A percentile compares a stretch with the other conserved stretches of the same genome.
phyloP scores from a whole-genome alignment of 2,888 invertebrate genomes.

The Yponomeuta evonymella region DNA sequence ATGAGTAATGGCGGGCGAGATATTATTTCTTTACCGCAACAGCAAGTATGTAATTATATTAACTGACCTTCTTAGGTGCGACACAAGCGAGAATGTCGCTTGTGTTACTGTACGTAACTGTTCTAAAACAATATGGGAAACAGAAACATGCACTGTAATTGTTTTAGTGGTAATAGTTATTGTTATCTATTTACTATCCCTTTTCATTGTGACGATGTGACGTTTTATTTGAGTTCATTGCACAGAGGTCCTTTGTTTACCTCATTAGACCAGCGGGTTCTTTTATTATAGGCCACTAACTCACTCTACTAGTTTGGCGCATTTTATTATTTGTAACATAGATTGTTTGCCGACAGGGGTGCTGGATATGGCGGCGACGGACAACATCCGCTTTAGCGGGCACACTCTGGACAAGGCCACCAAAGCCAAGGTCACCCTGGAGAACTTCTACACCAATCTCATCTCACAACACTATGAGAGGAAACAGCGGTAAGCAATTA shows the following conservation, averaged over 20 bases:
- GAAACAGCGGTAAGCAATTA: constrained; percentile 86
- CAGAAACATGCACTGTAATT: background rate
- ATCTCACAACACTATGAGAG: constrained; percentile 98
- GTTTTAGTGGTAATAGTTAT: background rate
- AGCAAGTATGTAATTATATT: background rate
- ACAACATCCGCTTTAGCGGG: constrained; percentile 94
- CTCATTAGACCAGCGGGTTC: too few relatives aligned
- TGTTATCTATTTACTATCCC: background rate
- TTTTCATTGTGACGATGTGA: background rate
- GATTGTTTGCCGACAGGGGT: constrained; percentile 4
- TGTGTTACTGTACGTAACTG: background rate
- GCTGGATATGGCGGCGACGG: constrained; percentile 84
- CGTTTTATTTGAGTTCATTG: too few relatives aligned
- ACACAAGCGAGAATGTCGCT: background rate
- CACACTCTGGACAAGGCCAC: constrained; percentile 99
- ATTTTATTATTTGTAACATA: background rate
- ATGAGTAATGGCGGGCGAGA: background rate
- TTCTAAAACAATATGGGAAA: background rate
- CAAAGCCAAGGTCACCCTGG: constrained; percentile 98
- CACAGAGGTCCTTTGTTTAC: too few relatives aligned
- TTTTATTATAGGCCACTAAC: too few relatives aligned
- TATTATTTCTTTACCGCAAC: background rate
- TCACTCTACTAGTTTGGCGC: too few relatives aligned
- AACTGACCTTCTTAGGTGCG: background rate
- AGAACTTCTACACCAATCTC: constrained; percentile 99